Percentiles rank a stretch among this genome's conserved stretches.
Conservation (phyloP, 2,113 vertebrate species). For the Danionella cerebrum region DNA sequence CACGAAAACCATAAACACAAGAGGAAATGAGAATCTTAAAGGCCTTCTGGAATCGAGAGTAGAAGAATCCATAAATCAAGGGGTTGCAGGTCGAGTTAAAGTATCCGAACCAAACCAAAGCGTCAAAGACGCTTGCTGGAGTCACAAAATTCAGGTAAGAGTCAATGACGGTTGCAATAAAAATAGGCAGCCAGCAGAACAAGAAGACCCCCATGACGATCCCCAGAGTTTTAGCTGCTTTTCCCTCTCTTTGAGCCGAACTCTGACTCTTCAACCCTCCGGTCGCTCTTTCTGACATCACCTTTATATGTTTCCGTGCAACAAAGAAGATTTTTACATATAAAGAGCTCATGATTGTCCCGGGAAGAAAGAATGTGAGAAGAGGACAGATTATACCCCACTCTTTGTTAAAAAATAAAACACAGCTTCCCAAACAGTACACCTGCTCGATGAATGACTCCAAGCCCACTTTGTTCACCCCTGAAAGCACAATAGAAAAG, state of each 20-base stretch:
- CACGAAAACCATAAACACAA: background rate
- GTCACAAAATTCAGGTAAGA: background rate
- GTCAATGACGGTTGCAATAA: background rate
- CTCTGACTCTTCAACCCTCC: background rate
- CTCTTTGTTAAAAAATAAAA: no score
- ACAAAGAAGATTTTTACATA: slow-evolving; percentile 18
- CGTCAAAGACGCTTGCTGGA: slow-evolving; percentile 2
- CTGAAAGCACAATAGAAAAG: slow-evolving; percentile 25
- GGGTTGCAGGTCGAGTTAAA: slow-evolving; percentile 24
- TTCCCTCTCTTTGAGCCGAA: slow-evolving; percentile 7
- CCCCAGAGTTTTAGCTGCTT: slow-evolving; percentile 27
- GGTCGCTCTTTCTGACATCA: background rate
- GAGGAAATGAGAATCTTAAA: background rate
- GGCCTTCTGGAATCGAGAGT: slow-evolving; percentile 20
- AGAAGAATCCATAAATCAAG: slow-evolving; percentile 27
- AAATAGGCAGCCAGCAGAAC: slow-evolving; percentile 16
- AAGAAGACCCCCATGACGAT: slow-evolving; percentile 14
- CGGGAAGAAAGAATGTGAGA: no score
- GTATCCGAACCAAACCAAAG: slow-evolving; percentile 21
- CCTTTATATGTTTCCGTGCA: slow-evolving; percentile 3
- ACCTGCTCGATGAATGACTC: no score
- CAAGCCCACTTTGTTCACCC: slow-evolving; percentile 14
- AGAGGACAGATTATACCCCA: no score
- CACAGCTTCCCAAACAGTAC: no score
- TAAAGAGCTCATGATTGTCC: no score